phyloP scores from a whole-genome alignment of 2,888 invertebrate genomes.

The Ophion ellenae region DNA sequence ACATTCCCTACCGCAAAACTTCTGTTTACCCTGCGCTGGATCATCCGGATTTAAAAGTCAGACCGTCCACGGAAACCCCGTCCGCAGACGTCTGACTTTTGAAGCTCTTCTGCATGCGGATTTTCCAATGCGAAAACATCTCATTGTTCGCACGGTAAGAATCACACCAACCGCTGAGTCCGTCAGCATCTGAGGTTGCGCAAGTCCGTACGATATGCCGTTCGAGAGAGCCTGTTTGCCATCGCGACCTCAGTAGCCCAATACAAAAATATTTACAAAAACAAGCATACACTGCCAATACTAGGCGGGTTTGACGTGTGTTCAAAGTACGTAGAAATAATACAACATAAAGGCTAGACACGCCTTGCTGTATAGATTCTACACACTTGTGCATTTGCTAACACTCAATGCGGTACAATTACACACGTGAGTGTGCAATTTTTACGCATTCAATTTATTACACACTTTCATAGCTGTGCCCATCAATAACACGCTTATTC shows the following conservation, averaged over 20 bases:
- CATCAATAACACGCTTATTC: too few species aligned
- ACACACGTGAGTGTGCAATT: too few species aligned
- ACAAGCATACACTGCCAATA: not conserved
- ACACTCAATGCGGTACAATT: too few species aligned
- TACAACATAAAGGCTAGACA: too few species aligned
- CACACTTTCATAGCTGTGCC: too few species aligned
- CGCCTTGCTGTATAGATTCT: too few species aligned
- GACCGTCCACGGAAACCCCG: conserved; percentile 28
- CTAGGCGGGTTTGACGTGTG: too few species aligned
- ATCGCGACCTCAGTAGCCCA: not conserved
- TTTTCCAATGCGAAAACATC: conserved; percentile 15
- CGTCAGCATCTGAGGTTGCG: too few species aligned
- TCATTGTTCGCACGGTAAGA: not conserved
- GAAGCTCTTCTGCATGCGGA: conserved; percentile 33
- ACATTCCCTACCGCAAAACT: conserved; percentile 24
- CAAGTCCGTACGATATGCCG: too few species aligned
- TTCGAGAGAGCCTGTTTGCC: not conserved
- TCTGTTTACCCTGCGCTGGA: conserved; percentile 64
- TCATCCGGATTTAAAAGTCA: conserved; percentile 66
- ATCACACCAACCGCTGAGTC: not conserved
- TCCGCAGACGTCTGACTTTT: conserved; percentile 55
- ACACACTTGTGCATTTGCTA: too few species aligned
- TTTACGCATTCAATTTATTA: too few species aligned
- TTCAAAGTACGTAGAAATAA: too few species aligned
- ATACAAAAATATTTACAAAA: conserved; percentile 25